phyloP scores from a whole-genome alignment of 1,140 invertebrate genomes.

The Lamellibrachia luymesi region DNA sequence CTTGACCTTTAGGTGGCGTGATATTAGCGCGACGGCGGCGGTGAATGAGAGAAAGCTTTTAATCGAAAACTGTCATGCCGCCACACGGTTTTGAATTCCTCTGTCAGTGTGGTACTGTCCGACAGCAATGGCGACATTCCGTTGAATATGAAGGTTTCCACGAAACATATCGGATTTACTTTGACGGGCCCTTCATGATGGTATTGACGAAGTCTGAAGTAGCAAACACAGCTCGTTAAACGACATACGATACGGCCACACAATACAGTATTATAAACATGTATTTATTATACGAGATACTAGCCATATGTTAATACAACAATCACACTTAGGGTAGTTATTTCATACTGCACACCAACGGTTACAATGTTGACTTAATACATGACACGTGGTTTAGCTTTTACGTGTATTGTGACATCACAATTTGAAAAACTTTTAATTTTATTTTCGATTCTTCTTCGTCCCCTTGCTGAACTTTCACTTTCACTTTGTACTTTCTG shows the following conservation, averaged over 20 bases:
- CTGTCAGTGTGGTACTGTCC: background rate
- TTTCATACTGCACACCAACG: too few relatives aligned
- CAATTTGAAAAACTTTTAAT: too few relatives aligned
- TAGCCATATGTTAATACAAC: background rate
- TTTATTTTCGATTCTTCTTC: too few relatives aligned
- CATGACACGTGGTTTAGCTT: too few relatives aligned
- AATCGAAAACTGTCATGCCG: background rate
- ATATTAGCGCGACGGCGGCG: background rate
- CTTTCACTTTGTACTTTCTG: too few relatives aligned
- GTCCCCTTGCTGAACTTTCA: too few relatives aligned
- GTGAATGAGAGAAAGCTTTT: background rate
- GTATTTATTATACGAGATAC: background rate
- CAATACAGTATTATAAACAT: background rate
- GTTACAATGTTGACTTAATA: too few relatives aligned
- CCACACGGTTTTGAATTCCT: background rate
- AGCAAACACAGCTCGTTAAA: background rate
- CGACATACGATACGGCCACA: background rate
- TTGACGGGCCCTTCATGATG: background rate
- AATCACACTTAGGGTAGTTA: background rate
- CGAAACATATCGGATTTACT: conserved; percentile 1
- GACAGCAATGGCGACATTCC: background rate
- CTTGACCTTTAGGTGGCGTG: background rate
- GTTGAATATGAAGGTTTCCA: background rate
- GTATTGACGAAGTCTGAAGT: background rate
- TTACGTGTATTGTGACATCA: too few relatives aligned